Evolutionary conservation across 1,140 invertebrate genomes (phyloP).

Genomic region (Zeugodacus cucurbitae): DNA sequence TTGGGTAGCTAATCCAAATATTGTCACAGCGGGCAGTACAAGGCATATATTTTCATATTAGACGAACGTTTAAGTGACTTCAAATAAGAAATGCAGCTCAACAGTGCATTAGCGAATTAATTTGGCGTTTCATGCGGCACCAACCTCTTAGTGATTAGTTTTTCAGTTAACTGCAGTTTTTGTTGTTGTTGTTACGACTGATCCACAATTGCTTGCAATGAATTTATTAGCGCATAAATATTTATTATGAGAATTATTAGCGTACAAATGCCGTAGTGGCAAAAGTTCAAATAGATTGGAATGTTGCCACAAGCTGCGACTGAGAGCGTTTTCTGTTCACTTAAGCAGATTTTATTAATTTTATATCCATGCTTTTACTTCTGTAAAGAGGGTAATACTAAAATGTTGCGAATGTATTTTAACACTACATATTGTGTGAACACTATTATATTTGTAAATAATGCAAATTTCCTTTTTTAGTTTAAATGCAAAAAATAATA

Average conservation of each 20-base stretch:
- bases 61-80: background rate
- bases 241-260: conserved; percentile 18
- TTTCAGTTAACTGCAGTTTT: background rate
- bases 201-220: background rate
- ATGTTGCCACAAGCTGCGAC: background rate
- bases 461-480: too few relatives aligned
- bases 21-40: background rate
- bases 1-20: background rate
- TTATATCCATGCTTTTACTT: too few relatives aligned
- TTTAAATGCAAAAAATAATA: too few relatives aligned
- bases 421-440: too few relatives aligned
- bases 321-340: background rate
- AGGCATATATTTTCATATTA: background rate
- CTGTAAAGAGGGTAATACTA: too few relatives aligned
- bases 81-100: background rate
- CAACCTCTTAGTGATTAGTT: background rate
- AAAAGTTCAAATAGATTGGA: conserved; percentile 1
- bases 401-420: too few relatives aligned
- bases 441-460: too few relatives aligned
- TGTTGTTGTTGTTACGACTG: background rate
- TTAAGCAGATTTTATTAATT: background rate
- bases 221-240: background rate
- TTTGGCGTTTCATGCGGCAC: background rate
- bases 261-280: background rate
- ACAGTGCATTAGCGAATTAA: background rate